A percentile compares a stretch with the other conserved stretches of the same genome.
These are phyloP conservation scores for Delia radicum DNA, from an alignment of 1,140 invertebrate genomes.

Conservation along the genomic window DNA sequence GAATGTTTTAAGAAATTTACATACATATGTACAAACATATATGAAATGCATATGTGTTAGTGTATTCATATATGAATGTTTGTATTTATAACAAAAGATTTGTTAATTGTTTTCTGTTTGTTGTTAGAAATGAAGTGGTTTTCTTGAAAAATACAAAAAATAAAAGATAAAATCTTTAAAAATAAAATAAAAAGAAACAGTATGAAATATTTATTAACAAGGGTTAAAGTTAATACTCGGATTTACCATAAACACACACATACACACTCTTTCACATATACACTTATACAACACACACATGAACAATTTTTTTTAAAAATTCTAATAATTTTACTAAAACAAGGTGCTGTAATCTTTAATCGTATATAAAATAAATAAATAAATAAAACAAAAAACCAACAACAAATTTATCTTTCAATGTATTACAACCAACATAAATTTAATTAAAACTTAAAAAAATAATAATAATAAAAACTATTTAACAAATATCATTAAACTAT, in stretches of 20 bases:
- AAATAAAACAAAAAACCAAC: background rate
- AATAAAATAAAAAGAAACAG: background rate
- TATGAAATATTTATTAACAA: background rate
- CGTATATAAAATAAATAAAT: background rate
- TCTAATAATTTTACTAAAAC: background rate
- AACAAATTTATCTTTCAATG: background rate
- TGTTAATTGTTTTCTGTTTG: background rate
- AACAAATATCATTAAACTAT: background rate
- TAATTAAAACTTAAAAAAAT: background rate
- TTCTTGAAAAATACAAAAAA: no score
- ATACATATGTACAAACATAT: background rate
- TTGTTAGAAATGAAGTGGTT: background rate
- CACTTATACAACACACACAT: background rate
- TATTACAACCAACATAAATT: no score
- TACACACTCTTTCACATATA: background rate
- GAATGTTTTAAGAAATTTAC: background rate
- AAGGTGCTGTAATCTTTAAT: constrained; percentile 10
- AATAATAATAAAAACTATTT: background rate
- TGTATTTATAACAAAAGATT: no score
- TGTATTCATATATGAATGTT: no score
- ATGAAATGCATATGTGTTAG: no score
- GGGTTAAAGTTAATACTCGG: background rate
- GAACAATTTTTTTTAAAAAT: background rate
- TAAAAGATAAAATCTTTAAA: background rate
- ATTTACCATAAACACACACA: background rate